A percentile compares a stretch with the other conserved stretches of the same genome.
Evolutionary conservation across 2,888 invertebrate species (phyloP).

Genomic region (Argyra leucocephala): DNA sequence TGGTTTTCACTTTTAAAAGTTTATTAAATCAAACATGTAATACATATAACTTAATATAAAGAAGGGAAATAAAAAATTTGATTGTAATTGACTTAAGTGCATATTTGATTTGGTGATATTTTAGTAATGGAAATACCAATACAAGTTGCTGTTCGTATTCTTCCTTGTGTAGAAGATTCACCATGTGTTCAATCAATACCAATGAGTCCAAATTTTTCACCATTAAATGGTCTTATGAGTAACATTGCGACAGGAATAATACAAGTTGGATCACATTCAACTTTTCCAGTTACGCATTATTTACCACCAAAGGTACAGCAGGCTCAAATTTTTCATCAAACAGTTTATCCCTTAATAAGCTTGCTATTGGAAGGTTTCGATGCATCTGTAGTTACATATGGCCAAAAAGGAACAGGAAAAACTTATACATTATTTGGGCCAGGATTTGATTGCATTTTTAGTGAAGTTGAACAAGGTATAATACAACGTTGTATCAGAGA

Average conservation of each 20-base stretch:
- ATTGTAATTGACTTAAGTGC: too few species aligned
- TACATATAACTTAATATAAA: too few species aligned
- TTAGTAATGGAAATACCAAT: conserved; percentile 58
- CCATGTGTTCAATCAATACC: conserved; percentile 37
- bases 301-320: conserved; percentile 54
- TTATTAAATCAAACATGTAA: too few species aligned
- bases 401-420: conserved; percentile 59
- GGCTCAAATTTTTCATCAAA: conserved; percentile 53
- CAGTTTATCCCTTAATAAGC: conserved; percentile 56
- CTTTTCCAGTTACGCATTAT: conserved; percentile 49
- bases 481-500: conserved; percentile 63
- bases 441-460: conserved; percentile 51
- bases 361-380: conserved; percentile 64
- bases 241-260: conserved; percentile 38
- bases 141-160: conserved; percentile 61
- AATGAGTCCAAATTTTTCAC: conserved; percentile 40
- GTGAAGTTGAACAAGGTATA: conserved; percentile 58
- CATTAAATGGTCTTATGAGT: conserved; percentile 41
- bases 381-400: conserved; percentile 62
- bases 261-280: conserved; percentile 36
- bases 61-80: too few species aligned
- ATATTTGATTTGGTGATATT: neutral
- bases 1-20: too few species aligned
- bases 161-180: conserved; percentile 44
- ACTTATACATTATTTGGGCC: conserved; percentile 64